These are phyloP conservation scores for Oxyteleia sp. DNA, from an alignment of 2,888 invertebrate genomes.

Conservation along the genomic window DNA sequence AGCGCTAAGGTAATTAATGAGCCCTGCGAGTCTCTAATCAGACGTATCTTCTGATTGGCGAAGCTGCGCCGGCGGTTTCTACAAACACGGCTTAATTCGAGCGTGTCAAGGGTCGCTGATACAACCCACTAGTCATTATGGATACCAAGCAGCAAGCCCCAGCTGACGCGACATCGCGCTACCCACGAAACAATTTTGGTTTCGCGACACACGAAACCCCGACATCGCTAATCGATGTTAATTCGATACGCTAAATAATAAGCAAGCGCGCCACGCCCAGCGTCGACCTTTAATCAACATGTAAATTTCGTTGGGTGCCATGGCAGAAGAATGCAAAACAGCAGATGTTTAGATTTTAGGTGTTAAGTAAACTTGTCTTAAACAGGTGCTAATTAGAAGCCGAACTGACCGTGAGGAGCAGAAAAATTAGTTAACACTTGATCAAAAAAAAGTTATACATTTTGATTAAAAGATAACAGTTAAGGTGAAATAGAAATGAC, in stretches of 20 bases:
- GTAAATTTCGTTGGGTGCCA: too few relatives aligned
- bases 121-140: conserved; percentile 66
- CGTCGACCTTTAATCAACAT: conserved; percentile 53
- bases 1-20: conserved; percentile 83
- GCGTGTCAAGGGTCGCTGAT: conserved; percentile 76
- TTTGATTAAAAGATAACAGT: too few relatives aligned
- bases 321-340: too few relatives aligned
- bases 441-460: too few relatives aligned
- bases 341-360: too few relatives aligned
- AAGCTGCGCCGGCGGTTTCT: conserved; percentile 75
- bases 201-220: conserved; percentile 35
- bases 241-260: conserved; percentile 18
- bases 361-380: too few relatives aligned
- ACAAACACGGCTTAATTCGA: conserved; percentile 83
- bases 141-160: conserved; percentile 28
- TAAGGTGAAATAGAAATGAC: too few relatives aligned
- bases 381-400: too few relatives aligned
- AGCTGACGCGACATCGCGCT: neutral
- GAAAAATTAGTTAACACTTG: too few relatives aligned
- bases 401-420: too few relatives aligned
- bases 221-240: conserved; percentile 2
- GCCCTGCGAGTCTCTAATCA: conserved; percentile 82
- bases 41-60: conserved; percentile 85
- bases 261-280: conserved; percentile 25
- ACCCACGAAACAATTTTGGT: conserved; percentile 40